A percentile compares a stretch with the other conserved stretches of the same genome.
Evolutionary conservation across 2,113 vertebrate species (phyloP).

Genomic region (Rissa tridactyla): DNA sequence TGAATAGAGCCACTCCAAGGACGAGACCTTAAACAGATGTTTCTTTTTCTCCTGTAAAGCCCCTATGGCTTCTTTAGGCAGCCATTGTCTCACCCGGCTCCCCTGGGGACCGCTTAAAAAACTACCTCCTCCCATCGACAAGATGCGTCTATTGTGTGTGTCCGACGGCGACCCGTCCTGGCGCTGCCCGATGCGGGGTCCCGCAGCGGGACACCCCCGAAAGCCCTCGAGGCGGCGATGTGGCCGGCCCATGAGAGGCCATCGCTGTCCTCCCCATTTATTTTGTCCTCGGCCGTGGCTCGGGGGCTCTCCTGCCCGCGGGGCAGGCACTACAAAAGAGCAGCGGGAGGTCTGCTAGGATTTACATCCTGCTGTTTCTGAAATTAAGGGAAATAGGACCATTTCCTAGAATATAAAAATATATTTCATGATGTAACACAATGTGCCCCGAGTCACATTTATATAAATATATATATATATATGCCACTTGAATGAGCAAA

Average conservation of each 20-base stretch:
- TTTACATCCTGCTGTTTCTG: neutral
- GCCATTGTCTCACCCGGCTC: neutral
- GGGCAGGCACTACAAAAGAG: neutral
- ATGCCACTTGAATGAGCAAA: neutral
- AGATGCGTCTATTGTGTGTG: slow-evolving; percentile 22
- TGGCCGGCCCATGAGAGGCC: no score
- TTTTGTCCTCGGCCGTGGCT: neutral
- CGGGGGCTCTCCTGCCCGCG: neutral
- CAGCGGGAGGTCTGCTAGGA: neutral
- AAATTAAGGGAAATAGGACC: neutral
- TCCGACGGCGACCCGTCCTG: neutral
- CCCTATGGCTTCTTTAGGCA: neutral
- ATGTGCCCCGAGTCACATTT: neutral
- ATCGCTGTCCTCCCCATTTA: slow-evolving; percentile 11
- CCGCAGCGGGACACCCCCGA: accelerated
- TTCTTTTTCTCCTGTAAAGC: slow-evolving; percentile 42
- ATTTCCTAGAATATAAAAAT: neutral
- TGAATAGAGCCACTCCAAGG: slow-evolving; percentile 50
- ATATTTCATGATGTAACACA: neutral
- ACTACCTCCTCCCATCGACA: neutral
- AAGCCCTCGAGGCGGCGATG: neutral
- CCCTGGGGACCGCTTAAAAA: slow-evolving; percentile 46
- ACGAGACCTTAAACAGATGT: slow-evolving; percentile 64
- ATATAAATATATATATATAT: no score
- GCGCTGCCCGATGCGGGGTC: neutral